Base-by-base conservation (phyloP, 2,113 vertebrate species). In the Misgurnus anguillicaudatus region DNA sequence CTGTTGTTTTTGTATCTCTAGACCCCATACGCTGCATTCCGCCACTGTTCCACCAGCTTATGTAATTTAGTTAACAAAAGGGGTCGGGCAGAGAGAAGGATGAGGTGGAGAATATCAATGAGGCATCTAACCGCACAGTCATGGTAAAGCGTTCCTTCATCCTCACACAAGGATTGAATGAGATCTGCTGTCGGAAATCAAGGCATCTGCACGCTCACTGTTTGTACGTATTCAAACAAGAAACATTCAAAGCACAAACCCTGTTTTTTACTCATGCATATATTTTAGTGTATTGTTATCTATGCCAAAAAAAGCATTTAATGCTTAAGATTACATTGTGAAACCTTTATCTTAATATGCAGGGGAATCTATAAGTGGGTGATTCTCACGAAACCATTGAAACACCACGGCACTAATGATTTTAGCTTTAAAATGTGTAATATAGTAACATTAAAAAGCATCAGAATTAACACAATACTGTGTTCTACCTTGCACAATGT, bases 1-100 rank as follows among this genome's bases (percentile, higher is more conserved):
- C 70, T 81, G 51, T 80, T 75, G 75, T 79, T 85, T 78, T 63
- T 51, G n/a, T 61, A 53, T 39, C 69, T 69, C 21, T 78, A 41
- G 63, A 74, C 70, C 72, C 63, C 39, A 31, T 60, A 61, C 5
- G 11, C 74, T 76, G n/a, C 74, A 77, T 65, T 21, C 68, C 66
- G 45, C 76, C 55, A 81, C 77, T 80, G 73, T 68, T 85, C 75
- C 84, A 63, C 77, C 82, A 63, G 57, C 83, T 88, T 88, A 88
- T 88, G 80, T 89, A 91, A 90, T 85, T 84, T 80, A 78, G 60
- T 88, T 88, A 89, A 91, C 89, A 89, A 90, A 90, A 89, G 87
- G 82, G 73, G 80, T 78, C 80, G 41, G 78, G 75, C 48, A 38
- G 74, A 77, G 51, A 68, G 71, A 68, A 58, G 77, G 60, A 86